These are phyloP conservation scores for Leucoma salicis DNA, from an alignment of 2,888 invertebrate species.

Conservation along the genomic window DNA sequence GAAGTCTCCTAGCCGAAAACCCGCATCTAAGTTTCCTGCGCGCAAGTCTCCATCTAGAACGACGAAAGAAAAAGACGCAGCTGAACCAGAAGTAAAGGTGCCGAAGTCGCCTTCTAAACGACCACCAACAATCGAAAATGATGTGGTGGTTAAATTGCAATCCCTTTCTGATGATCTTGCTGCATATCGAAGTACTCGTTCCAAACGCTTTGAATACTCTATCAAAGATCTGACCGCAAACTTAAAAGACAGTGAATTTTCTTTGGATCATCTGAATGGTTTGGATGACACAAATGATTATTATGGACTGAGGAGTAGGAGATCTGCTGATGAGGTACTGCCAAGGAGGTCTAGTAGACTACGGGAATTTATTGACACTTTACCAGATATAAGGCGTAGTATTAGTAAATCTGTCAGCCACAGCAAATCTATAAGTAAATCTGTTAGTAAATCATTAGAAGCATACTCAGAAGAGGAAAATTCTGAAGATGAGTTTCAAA, in stretches of 20 bases:
- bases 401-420: slow-evolving; percentile 56
- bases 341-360: slow-evolving; percentile 63
- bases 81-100: slow-evolving; percentile 24
- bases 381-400: slow-evolving; percentile 58
- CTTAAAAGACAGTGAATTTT: slow-evolving; percentile 38
- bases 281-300: slow-evolving; percentile 48
- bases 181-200: slow-evolving; percentile 50
- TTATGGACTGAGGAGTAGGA: slow-evolving; percentile 56
- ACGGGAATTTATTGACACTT: slow-evolving; percentile 53
- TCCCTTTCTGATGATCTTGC: slow-evolving; percentile 51
- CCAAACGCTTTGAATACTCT: slow-evolving; percentile 61
- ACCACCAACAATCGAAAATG: slow-evolving; percentile 50
- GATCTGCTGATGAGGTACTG: slow-evolving; percentile 51
- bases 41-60: slow-evolving; percentile 70
- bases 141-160: slow-evolving; percentile 47
- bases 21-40: slow-evolving; percentile 62
- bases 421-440: slow-evolving; percentile 63
- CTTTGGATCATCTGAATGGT: slow-evolving; percentile 56
- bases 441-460: slow-evolving; percentile 63
- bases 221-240: slow-evolving; percentile 52
- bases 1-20: slow-evolving; percentile 75
- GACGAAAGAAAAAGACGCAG: slow-evolving; percentile 51
- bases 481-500: slow-evolving; percentile 51
- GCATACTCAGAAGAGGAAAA: slow-evolving; percentile 68
- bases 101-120: slow-evolving; percentile 64